phyloP scores from a whole-genome alignment of 1,140 invertebrate species.

The Calephelis nemesis region DNA sequence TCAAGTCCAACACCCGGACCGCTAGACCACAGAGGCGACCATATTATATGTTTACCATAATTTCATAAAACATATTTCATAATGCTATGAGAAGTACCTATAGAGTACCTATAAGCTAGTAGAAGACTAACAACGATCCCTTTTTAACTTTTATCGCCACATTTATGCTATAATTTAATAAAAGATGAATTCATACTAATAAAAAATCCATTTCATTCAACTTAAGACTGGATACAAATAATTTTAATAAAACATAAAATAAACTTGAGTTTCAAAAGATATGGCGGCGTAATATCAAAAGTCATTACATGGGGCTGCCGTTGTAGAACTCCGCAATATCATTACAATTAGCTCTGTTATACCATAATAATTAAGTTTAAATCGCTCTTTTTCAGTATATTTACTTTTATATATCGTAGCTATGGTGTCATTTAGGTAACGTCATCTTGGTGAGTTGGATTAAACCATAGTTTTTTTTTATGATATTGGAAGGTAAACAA shows the following conservation, averaged over 20 bases:
- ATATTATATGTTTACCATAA: too few species aligned
- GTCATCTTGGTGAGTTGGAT: too few species aligned
- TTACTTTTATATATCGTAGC: neutral
- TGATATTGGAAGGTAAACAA: too few species aligned
- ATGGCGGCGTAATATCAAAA: neutral
- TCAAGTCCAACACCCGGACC: too few species aligned
- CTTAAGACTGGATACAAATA: neutral
- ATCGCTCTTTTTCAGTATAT: neutral
- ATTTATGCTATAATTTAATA: neutral
- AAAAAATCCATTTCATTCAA: neutral
- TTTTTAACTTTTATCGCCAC: neutral
- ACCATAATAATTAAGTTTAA: neutral
- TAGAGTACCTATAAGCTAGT: too few species aligned
- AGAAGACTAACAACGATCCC: neutral
- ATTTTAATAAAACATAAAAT: constrained; percentile 10
- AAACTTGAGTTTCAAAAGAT: constrained; percentile 7
- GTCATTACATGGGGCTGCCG: constrained; percentile 2
- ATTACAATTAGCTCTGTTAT: neutral
- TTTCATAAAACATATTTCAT: too few species aligned
- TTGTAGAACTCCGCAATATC: neutral
- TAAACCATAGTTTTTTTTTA: too few species aligned
- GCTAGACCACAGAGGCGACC: too few species aligned
- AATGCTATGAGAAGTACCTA: too few species aligned
- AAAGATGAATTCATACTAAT: neutral
- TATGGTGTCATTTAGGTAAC: too few species aligned